A percentile compares a stretch with the other conserved stretches of the same genome.
Conservation (phyloP, 1,140 invertebrate species). For the Hesperophylax magnus region DNA sequence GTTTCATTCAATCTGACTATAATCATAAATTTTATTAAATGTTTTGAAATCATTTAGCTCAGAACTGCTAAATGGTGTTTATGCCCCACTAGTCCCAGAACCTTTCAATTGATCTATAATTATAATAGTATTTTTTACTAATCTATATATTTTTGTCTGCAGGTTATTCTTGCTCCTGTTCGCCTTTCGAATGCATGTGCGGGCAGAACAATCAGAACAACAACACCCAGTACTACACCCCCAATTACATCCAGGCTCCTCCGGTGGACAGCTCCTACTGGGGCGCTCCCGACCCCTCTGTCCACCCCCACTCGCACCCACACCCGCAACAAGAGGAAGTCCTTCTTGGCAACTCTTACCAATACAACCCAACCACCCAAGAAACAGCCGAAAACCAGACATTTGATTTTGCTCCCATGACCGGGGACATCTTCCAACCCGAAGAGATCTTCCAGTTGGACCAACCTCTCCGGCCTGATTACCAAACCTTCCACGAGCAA, state of each 20-base stretch:
- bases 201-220: slow-evolving; percentile 60
- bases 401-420: slow-evolving; percentile 71
- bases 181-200: slow-evolving; percentile 77
- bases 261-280: slow-evolving; percentile 50
- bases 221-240: slow-evolving; percentile 51
- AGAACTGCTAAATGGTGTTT: too few relatives aligned
- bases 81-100: too few relatives aligned
- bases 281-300: slow-evolving; percentile 29
- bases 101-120: too few relatives aligned
- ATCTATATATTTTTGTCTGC: slow-evolving; percentile 47
- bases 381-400: slow-evolving; percentile 52
- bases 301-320: neutral
- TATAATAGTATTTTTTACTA: too few relatives aligned
- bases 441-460: slow-evolving; percentile 85
- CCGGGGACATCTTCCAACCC: slow-evolving; percentile 80
- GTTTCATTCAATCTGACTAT: too few relatives aligned
- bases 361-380: slow-evolving; percentile 42
- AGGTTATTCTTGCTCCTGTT: slow-evolving; percentile 77
- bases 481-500: slow-evolving; percentile 61
- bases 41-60: too few relatives aligned
- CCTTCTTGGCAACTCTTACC: slow-evolving; percentile 25
- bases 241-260: slow-evolving; percentile 51
- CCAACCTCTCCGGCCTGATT: slow-evolving; percentile 79
- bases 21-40: too few relatives aligned
- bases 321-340: slow-evolving; percentile 27